Evolutionary conservation across 2,797 vertebrate genomes (phyloP).

Genomic region (Sitta carolinensis): DNA sequence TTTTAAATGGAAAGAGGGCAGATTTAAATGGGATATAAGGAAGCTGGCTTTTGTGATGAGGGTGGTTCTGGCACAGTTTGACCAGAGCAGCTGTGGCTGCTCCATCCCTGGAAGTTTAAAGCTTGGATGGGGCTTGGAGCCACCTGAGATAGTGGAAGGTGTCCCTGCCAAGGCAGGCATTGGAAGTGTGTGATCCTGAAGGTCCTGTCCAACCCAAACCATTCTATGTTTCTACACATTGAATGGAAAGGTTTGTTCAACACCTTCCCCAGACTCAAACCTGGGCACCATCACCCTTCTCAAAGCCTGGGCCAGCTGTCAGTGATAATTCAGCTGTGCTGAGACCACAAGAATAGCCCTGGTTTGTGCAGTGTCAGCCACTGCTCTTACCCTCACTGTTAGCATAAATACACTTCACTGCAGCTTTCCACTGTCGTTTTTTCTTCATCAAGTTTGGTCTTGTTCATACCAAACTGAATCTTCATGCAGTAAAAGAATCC

Average conservation of each 20-base stretch:
- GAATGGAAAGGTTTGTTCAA: neutral
- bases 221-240: neutral
- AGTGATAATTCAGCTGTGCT: neutral
- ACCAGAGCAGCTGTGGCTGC: neutral
- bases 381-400: neutral
- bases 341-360: neutral
- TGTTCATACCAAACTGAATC: neutral
- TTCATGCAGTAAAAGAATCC: neutral
- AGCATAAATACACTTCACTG: rapidly evolving
- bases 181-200: neutral
- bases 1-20: neutral
- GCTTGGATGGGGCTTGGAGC: rapidly evolving
- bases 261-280: neutral
- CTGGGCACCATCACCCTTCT: neutral
- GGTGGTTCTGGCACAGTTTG: neutral
- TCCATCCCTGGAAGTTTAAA: neutral
- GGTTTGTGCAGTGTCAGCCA: neutral
- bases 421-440: neutral
- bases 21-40: neutral
- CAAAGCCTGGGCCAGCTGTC: neutral
- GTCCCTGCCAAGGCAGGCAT: neutral
- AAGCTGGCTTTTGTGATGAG: neutral
- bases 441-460: neutral
- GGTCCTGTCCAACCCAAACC: neutral
- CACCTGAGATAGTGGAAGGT: neutral